These are phyloP conservation scores for Aricia agestis DNA, from an alignment of 1,140 invertebrate genomes.

Conservation along the genomic window DNA sequence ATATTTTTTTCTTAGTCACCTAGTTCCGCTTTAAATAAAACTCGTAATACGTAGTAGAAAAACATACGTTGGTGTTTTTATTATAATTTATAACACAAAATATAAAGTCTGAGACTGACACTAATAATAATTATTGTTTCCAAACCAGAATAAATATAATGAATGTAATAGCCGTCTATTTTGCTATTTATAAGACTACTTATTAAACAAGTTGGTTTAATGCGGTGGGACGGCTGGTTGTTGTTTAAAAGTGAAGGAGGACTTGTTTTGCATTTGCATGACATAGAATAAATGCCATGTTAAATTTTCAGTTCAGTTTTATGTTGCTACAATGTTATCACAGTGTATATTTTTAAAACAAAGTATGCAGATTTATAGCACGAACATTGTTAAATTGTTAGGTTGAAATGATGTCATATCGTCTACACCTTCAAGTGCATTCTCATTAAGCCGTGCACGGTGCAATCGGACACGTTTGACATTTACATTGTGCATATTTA, in stretches of 20 bases:
- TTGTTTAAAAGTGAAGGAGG: constrained; percentile 1
- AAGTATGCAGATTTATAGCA: constrained; percentile 1
- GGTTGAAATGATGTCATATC: constrained; percentile 5
- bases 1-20: too few species aligned
- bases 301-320: background rate
- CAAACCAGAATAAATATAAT: background rate
- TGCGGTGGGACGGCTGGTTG: background rate
- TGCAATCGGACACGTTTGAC: constrained; percentile 6
- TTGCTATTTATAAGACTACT: background rate
- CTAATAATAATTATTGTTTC: background rate
- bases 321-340: background rate
- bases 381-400: constrained; percentile 10
- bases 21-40: too few species aligned
- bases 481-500: constrained; percentile 3
- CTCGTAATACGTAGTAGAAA: too few species aligned
- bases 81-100: too few species aligned
- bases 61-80: too few species aligned
- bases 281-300: background rate
- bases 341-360: background rate
- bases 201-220: background rate
- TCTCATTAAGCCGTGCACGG: background rate
- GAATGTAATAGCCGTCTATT: background rate
- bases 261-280: constrained; percentile 3
- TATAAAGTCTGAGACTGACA: too few species aligned
- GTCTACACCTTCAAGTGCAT: constrained; percentile 7